These are phyloP conservation scores for Xyliphius kryptos DNA, from an alignment of 2,113 vertebrate species.

Conservation along the genomic window DNA sequence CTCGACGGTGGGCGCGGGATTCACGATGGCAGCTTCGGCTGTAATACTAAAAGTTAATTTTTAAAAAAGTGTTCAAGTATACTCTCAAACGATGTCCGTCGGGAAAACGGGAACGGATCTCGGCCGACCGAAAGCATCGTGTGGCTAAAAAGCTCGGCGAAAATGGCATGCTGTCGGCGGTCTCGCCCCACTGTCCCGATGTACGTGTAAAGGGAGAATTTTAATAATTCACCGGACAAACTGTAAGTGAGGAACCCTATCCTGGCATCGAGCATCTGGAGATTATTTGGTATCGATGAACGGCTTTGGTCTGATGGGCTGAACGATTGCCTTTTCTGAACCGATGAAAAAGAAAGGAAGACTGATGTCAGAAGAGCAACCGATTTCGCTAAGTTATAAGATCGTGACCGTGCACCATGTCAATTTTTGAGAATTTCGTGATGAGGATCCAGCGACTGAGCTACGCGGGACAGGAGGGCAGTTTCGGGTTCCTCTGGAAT, in stretches of 20 bases:
- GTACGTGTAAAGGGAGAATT: slow-evolving; percentile 9
- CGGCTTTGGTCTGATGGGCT: slow-evolving; percentile 41
- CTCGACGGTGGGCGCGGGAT: slow-evolving; percentile 14
- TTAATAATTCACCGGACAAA: not conserved
- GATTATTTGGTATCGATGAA: slow-evolving; percentile 34
- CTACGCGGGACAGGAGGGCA: slow-evolving; percentile 29
- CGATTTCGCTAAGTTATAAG: slow-evolving; percentile 1
- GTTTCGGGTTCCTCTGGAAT: slow-evolving; percentile 24
- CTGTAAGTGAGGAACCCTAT: not conserved
- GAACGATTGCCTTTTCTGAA: slow-evolving; percentile 32
- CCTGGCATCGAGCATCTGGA: slow-evolving; percentile 7
- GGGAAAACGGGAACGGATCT: not conserved
- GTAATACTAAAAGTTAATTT: slow-evolving; percentile 3
- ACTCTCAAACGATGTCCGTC: not conserved
- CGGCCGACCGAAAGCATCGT: not conserved
- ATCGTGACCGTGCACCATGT: not conserved
- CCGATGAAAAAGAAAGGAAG: slow-evolving; percentile 37
- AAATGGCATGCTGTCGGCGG: not conserved
- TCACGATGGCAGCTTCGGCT: slow-evolving; percentile 40
- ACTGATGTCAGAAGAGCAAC: slow-evolving; percentile 41
- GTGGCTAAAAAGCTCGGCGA: slow-evolving; percentile 1
- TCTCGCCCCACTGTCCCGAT: slow-evolving; percentile 11
- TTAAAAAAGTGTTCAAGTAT: slow-evolving; percentile 21
- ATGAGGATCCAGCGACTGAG: not conserved
- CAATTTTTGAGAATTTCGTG: not conserved